Evolutionary conservation across 2,888 invertebrate species (phyloP), one percentile per base, ranked within the genome.

Genomic region (Sipha maydis): DNA sequence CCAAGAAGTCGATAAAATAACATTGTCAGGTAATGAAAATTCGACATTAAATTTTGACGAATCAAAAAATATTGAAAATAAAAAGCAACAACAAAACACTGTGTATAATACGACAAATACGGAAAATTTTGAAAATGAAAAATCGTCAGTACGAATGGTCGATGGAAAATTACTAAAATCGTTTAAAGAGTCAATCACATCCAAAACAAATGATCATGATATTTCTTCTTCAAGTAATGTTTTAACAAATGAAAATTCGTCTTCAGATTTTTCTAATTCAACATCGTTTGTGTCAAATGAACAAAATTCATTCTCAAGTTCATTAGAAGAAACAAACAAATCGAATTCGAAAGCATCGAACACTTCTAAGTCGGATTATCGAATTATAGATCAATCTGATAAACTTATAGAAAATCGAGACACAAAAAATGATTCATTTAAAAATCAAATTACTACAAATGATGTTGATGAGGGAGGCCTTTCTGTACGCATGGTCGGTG

Each of bases 141-240:
- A 83, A 4, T 83, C 89, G 34, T 83, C 84, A 38, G 90, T 90
- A 17, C 90, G 89, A 75, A 90, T 90, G 89, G 85, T 90, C 69
- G 90, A 90, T 7, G 90, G 90, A 25, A 90, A 90, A 86, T 86
- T 90, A 67, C 89, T 90, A 5, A 90, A 90, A 89, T 75, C 75
- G 1, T 76, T 76, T 28, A 84, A 28, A 5, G 80, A 88, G 75
- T 71, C 77, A 41, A 28, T 71, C 2, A 17, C 19, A 14, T 54
- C 56, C 5, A 31, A 54, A 9, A 48, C 19, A 75, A 38, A 75
- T 7, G 28, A n/a, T 17, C 17, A 71, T 28, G 75, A 31, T 25
- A 8, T 34, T 73, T 73, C 75, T 8, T 38, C 38, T 75, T 31
- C 75, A 3, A 31, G 19, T 34, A 31, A 75, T 38, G 5, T 25